Base-by-base conservation (phyloP, 2,888 invertebrate species). In the Tupiocoris notatus region DNA sequence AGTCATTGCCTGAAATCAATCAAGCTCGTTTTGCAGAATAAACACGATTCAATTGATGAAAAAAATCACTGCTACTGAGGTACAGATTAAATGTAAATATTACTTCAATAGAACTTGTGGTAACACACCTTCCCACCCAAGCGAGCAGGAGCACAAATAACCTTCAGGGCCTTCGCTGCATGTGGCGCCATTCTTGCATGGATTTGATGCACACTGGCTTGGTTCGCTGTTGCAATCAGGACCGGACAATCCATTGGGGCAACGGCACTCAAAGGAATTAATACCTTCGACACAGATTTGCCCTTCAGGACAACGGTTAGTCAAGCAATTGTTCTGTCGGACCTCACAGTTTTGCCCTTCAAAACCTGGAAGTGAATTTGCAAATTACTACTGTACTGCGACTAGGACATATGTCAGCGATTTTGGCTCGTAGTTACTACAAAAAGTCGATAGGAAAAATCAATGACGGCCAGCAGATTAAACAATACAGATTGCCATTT, bases 181-280 rank as follows among this genome's bases (percentile, higher is more conserved):
- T 74, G 89, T 90, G 81, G 90, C 92, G 85, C 92, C 91, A 84
- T 89, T 87, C 56, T 81, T 80, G 86, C 95, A 95, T 24, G 91
- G 90, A 80, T 87, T 86, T 84, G 79, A 62, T n/a, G 62, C 23
- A 62, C 78, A 78, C 21, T 65, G 65, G 7, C 56, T 54, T 16
- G 23, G 39, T 24, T 79, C 73, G 20, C 54, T 54, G 1, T 85
- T 85, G 81, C 90, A 90, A 82, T 88, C 86, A 0, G 87, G 86
- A n/a, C 89, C 89, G 17, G 85, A 84, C 80, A 86, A 88, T 12
- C 90, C 90, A 9, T 86, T 84, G 3, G 86, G 86, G 81, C 90
- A 90, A 58, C 85, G 84, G 80, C 90, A 90, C 78, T 89, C 89
- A 81, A 88, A 89, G 2, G 84, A 83, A 77, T 85, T 86, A 17